These are phyloP conservation scores for Eudyptes chrysolophus DNA, from an alignment of 2,113 vertebrate genomes.

Conservation along the genomic window DNA sequence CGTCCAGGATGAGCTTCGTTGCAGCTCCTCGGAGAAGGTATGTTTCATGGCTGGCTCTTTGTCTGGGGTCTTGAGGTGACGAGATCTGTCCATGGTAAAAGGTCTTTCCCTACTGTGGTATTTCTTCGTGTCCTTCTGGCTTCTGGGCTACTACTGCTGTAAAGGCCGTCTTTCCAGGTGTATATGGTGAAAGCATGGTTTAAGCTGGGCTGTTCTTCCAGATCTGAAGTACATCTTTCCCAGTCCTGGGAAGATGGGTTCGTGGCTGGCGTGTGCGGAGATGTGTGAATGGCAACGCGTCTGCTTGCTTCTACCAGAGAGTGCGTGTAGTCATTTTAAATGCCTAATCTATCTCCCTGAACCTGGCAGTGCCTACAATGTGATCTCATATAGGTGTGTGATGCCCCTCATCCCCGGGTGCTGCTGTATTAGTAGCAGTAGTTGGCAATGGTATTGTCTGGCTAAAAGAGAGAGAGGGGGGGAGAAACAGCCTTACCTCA, in stretches of 20 bases:
- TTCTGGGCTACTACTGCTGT: slow-evolving; percentile 34
- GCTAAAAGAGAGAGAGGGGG: not conserved
- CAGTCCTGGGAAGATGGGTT: not conserved
- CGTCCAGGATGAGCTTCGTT: not conserved
- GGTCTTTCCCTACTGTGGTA: slow-evolving; percentile 17
- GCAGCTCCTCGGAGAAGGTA: not conserved
- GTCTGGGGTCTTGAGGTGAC: slow-evolving; percentile 58
- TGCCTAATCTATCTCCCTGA: not conserved
- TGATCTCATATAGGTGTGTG: not conserved
- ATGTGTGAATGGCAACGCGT: not conserved
- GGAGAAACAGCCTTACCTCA: not conserved
- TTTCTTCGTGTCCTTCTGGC: not conserved
- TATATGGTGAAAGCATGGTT: not conserved
- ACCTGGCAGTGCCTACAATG: not conserved
- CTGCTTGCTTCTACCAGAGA: not conserved
- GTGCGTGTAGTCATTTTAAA: not conserved
- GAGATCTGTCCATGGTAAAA: not conserved
- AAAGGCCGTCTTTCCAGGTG: not conserved
- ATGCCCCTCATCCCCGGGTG: not conserved
- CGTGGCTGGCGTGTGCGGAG: not conserved
- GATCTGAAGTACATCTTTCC: not conserved
- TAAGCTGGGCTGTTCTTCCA: not conserved
- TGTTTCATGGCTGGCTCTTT: not conserved
- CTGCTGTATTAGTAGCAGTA: not conserved
- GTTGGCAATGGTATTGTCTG: not conserved